Evolutionary conservation across 2,113 vertebrate species (phyloP), one percentile per base, ranked within the genome.

Genomic region (Calyptomena viridis): DNA sequence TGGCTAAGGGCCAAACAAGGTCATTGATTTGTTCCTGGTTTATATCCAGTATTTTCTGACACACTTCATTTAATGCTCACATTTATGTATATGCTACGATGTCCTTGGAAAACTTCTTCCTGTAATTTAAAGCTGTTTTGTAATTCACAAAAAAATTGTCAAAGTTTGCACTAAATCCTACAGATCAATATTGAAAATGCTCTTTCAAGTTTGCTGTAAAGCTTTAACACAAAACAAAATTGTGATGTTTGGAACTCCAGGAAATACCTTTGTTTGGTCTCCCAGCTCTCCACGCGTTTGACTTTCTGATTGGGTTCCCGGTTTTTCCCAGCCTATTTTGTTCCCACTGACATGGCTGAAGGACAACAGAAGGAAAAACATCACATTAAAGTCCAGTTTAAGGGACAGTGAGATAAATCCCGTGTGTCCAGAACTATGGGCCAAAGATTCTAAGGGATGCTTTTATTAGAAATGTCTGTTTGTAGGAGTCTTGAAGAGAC

Each of bases 241-340:
- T 12, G 31, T 6, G 23, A 77, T 14, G 35, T 55, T 59, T 66
- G 62, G 52, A 81, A 96, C 59, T 72, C 33, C 63, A 71, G 46
- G 50, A 80, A 94, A 95, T 98, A 99, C 99, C 98, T 99, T 99
- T 47, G 97, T 98, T 98, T 99, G 99, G 98, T 99, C 98, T 98
- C 96, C 98, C 93, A 98, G 93, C 67, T 98, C 98, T 97, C 97
- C 98, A 86, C 97, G 98, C 2, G 96, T 87, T 89, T 97, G 93
- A 75, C 95, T 98, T 96, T 98, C 98, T 53, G 98, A 96, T 84
- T 98, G 98, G 79, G 96, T 97, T 97, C 98, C 98, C 75, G 98
- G 94, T 92, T 98, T 99, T 89, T 99, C 98, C 99, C 98, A 99
- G 94, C 97, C 97, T 93, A 97, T 97, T 96, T 99, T 99, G 98